Percentiles rank a stretch among this genome's conserved stretches.
Evolutionary conservation across 2,797 vertebrate species (phyloP).

Genomic region (Tarsius wallacei): DNA sequence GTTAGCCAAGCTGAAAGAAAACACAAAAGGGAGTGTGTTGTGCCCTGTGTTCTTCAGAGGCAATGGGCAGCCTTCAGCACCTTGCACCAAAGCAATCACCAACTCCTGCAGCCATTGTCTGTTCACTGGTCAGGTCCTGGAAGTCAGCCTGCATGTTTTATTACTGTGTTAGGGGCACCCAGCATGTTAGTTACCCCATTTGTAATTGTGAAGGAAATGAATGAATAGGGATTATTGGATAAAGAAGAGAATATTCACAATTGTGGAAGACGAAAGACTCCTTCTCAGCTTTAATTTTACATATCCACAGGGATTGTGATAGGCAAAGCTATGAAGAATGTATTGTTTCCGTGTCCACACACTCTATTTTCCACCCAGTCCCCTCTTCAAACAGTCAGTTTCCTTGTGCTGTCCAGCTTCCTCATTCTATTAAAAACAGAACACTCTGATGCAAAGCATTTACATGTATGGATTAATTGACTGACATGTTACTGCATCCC

Average conservation of each 20-base stretch:
- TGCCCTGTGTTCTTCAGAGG: background rate
- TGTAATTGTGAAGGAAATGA: accelerated
- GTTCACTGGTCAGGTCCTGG: accelerated
- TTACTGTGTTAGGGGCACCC: accelerated
- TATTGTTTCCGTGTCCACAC: background rate
- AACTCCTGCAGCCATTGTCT: background rate
- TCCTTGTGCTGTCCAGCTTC: too few species aligned
- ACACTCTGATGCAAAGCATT: too few species aligned
- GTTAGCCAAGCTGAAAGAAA: background rate
- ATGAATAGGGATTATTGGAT: accelerated
- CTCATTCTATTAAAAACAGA: background rate
- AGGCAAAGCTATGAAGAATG: background rate
- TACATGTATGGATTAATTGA: accelerated
- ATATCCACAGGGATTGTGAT: accelerated
- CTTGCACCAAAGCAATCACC: accelerated
- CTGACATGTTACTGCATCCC: background rate
- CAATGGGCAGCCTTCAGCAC: accelerated
- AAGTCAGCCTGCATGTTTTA: accelerated
- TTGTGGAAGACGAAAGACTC: background rate
- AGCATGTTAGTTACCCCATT: accelerated
- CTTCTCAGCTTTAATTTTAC: background rate
- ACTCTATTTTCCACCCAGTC: background rate
- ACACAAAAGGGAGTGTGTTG: background rate
- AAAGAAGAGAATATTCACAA: background rate
- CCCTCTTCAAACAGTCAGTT: background rate